These are phyloP conservation scores for Nansenia antarctica DNA, from an alignment of 2,113 vertebrate species.

Conservation along the genomic window DNA sequence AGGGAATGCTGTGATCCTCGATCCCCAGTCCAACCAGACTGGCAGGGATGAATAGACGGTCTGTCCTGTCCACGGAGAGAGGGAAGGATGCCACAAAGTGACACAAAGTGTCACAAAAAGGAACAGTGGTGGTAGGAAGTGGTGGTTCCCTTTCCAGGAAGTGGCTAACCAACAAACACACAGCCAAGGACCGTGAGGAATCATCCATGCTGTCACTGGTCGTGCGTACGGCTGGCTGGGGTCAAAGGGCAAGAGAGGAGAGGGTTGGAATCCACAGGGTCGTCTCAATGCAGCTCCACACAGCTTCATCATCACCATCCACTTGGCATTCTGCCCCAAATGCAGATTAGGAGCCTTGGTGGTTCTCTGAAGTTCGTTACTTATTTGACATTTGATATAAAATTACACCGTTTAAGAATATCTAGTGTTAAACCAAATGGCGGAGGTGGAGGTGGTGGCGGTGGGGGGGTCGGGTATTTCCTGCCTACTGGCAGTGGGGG, in stretches of 20 bases:
- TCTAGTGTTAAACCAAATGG: constrained; percentile 28
- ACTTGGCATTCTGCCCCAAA: not conserved
- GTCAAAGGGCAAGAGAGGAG: not conserved
- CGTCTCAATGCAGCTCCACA: constrained; percentile 33
- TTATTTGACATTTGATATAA: constrained; percentile 3
- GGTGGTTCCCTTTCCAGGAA: constrained; percentile 9
- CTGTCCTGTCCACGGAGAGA: constrained; percentile 58
- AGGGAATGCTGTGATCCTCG: constrained; percentile 63
- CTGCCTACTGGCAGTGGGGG: constrained; percentile 56
- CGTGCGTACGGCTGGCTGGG: too few relatives aligned
- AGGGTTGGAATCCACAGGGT: not conserved
- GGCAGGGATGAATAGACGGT: constrained; percentile 65
- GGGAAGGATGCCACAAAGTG: constrained; percentile 15
- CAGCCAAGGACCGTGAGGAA: not conserved
- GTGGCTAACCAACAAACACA: constrained; percentile 14
- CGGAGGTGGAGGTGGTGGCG: constrained; percentile 30
- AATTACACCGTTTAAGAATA: constrained; percentile 23
- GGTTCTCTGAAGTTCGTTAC: constrained; percentile 12
- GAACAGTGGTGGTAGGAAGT: constrained; percentile 11
- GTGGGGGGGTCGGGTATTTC: too few relatives aligned
- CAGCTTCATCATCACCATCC: constrained; percentile 27
- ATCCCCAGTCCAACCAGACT: too few relatives aligned
- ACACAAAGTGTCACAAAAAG: constrained; percentile 20
- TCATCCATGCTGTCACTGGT: too few relatives aligned
- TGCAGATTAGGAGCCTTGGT: not conserved